Conservation (phyloP, 2,797 vertebrate species). For the Ataeniobius toweri region DNA sequence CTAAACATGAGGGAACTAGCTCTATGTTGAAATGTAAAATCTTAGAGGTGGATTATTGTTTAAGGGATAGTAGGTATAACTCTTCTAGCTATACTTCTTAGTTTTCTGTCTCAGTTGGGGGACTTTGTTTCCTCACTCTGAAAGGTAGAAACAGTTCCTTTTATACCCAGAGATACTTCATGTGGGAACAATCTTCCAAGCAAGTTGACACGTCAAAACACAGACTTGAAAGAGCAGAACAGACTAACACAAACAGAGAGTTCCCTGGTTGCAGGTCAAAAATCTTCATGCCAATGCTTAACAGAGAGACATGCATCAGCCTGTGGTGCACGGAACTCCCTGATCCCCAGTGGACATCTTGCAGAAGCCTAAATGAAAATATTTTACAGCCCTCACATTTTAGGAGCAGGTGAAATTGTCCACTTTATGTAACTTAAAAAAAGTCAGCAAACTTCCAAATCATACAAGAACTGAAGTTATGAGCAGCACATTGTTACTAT, state of each 20-base stretch:
- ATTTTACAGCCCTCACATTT: background rate
- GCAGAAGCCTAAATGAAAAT: background rate
- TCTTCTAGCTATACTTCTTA: background rate
- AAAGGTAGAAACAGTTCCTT: background rate
- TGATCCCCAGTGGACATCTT: background rate
- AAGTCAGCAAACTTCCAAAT: background rate
- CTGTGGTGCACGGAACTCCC: background rate
- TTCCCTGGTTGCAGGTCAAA: constrained; percentile 5
- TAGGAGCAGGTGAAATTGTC: background rate
- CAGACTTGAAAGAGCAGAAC: constrained; percentile 16
- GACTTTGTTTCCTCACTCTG: constrained; percentile 5
- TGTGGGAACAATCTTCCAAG: constrained; percentile 26
- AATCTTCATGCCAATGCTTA: background rate
- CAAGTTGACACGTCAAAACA: constrained; percentile 15
- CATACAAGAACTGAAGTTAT: background rate
- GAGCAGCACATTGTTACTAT: background rate
- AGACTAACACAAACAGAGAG: background rate
- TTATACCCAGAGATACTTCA: constrained; percentile 13
- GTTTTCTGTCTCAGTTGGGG: background rate
- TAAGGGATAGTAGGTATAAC: background rate
- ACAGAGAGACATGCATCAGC: background rate
- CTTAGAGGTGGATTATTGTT: background rate
- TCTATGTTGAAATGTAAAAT: too few relatives aligned
- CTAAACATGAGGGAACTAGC: too few relatives aligned
- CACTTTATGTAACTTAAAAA: background rate